Evolutionary conservation across 2,888 invertebrate species (phyloP).

Genomic region (Congeria kusceri): DNA sequence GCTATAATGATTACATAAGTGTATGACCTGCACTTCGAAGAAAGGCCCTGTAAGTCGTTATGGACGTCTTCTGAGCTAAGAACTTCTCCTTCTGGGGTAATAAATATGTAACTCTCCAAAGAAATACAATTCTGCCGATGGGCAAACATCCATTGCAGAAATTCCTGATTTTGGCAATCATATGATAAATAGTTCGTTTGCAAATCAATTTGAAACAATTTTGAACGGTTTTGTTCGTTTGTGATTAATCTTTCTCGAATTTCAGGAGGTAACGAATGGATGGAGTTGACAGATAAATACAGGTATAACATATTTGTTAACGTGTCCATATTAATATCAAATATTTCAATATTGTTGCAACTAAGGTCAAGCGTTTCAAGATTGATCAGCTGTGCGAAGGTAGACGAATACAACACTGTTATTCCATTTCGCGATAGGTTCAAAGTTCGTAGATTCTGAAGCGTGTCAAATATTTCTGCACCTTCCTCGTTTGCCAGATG

Average conservation of each 20-base stretch:
- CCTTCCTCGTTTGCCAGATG: neutral
- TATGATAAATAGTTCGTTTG: conserved; percentile 26
- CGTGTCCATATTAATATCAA: neutral
- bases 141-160: conserved; percentile 38
- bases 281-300: conserved; percentile 28
- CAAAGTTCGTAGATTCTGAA: conserved; percentile 26
- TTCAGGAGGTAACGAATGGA: conserved; percentile 10
- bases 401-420: neutral
- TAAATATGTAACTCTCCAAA: neutral
- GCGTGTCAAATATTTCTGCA: conserved; percentile 23
- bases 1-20: conserved; percentile 16
- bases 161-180: conserved; percentile 21
- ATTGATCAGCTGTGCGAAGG: neutral
- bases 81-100: neutral
- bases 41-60: neutral
- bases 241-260: too few relatives aligned
- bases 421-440: conserved; percentile 35
- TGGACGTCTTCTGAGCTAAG: conserved; percentile 6
- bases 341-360: conserved; percentile 30
- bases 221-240: too few relatives aligned
- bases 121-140: conserved; percentile 5
- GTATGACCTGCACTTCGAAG: conserved; percentile 23
- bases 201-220: conserved; percentile 32
- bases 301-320: conserved; percentile 26
- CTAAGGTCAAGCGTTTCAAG: conserved; percentile 33